Base-by-base conservation (phyloP, 2,888 invertebrate genomes). In the Drosophila silvestris region DNA sequence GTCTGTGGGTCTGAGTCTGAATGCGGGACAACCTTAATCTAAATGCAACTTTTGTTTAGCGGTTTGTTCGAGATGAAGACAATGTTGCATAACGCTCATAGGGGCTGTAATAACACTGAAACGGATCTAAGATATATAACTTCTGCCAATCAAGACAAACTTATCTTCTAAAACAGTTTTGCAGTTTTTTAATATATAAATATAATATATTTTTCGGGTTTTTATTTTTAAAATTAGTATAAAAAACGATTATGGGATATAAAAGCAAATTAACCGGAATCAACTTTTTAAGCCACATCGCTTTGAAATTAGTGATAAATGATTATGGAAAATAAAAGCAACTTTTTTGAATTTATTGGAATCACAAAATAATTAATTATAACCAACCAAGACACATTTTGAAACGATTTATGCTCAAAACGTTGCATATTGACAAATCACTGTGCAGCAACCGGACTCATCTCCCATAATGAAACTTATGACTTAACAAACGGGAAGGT, bases 1-100 rank as follows among this genome's bases (percentile, higher is more conserved):
- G 83, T 90, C 86, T 90, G 70, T 74, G 79, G 79, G 85, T 79
- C 81, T 77, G 16, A 47, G 16, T 5, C 47, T 47, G 2, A 47
- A 26, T 28, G 71, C 81, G 62, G 83, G 83, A 62, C 72, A 77
- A 77, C 81, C 85, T 84, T 66, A 82, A 82, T 82, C 44, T 58
- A 44, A 26, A 6, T 32, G 54, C 56, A 75, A 59, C 28, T 65
- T 47, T 26, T 9, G 22, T 26, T 47, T 16, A 47, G 70, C 63
- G 22, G 39, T 22, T 51, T 37, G 47, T 39, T 67, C 19, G 22
- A 41, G 35, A 58, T 58, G 10, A 28, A 47, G 52, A 26, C 32
- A 71, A 47, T 70, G 39, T 7, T 53, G 60, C 14, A 19, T 28
- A 52, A 33, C 65, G 37, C 52, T 58, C 39, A 61, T 50, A 28